Evolutionary conservation across 2,113 vertebrate genomes (phyloP).

Genomic region (Aphyosemion australe): DNA sequence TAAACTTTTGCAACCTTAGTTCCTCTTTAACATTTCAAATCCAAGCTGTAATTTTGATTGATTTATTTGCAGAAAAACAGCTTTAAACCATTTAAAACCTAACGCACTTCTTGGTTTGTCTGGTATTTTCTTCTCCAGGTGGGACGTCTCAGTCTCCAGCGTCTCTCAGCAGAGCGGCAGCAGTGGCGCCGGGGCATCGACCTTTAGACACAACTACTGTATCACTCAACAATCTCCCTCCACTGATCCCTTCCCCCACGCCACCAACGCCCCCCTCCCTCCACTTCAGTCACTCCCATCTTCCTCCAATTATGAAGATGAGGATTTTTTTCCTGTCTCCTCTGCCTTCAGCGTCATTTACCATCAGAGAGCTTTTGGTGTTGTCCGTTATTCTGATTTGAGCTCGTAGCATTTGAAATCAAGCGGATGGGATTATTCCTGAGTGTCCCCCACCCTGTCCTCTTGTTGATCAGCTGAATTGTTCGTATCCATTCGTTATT

Average conservation of each 20-base stretch:
- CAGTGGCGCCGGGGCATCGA: conserved; percentile 72
- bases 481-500: conserved; percentile 21
- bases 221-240: conserved; percentile 73
- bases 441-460: conserved; percentile 2
- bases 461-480: conserved; percentile 11
- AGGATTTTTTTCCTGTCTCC: conserved; percentile 29
- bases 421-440: conserved; percentile 41
- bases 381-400: conserved; percentile 38
- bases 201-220: conserved; percentile 79
- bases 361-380: conserved; percentile 27
- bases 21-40: no score
- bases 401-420: conserved; percentile 21
- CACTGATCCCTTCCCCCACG: conserved; percentile 46
- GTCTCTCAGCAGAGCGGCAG: conserved; percentile 72
- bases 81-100: not conserved
- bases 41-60: no score
- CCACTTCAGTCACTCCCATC: conserved; percentile 18
- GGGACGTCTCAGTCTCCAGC: conserved; percentile 70
- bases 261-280: conserved; percentile 14
- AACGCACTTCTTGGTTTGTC: not conserved
- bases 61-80: no score
- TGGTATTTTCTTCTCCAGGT: conserved; percentile 60
- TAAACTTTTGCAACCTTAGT: no score
- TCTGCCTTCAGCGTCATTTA: conserved; percentile 33
- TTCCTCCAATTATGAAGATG: conserved; percentile 46